Evolutionary conservation across 2,888 invertebrate genomes (phyloP), one percentile per base, ranked within the genome.

Genomic region (Acrobasis consociella): DNA sequence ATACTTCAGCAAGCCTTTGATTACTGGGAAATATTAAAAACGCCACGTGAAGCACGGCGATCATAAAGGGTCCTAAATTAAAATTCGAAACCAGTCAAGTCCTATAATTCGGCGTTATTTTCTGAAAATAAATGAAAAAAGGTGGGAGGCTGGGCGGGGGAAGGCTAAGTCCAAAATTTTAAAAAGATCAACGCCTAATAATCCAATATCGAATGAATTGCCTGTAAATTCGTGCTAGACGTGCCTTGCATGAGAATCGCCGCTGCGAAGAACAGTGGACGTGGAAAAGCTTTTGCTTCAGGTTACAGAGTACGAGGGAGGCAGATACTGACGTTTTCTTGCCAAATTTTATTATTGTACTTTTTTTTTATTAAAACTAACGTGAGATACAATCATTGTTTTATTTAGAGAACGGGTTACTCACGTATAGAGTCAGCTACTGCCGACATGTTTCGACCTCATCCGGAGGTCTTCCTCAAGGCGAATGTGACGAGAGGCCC

Each of bases 141-240:
- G 68, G 66, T 56, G 37, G 60, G 22, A 51, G 61, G 50, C 50
- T 55, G 39, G 38, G 17, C 15, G n/a, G 5, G 53, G 39, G 31
- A 55, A 49, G 42, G 51, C 50, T 42, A 53, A 64, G 64, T 58
- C 55, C 58, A 63, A 80, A 82, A 80, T 84, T 87, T 86, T 83
- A 81, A 84, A 89, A 86, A 88, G 89, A 91, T 90, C 91, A 88
- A 87, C 89, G 84, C 87, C 85, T 89, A 89, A 91, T 91, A 91
- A 91, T 91, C 90, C 87, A 85, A 90, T 89, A 87, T 86, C 84
- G 84, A 87, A 89, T 90, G 91, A 91, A 91, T 89, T 83, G 90
- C 77, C 86, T 87, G 88, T 85, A 91, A 91, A 91, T 91, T 91
- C 85, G 85, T 76, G 70, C 76, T 64, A 77, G 66, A 87, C 91